Percentiles rank a stretch among this genome's conserved stretches.
phyloP scores from a whole-genome alignment of 2,797 vertebrate species.

The Odontamblyopus rebecca region DNA sequence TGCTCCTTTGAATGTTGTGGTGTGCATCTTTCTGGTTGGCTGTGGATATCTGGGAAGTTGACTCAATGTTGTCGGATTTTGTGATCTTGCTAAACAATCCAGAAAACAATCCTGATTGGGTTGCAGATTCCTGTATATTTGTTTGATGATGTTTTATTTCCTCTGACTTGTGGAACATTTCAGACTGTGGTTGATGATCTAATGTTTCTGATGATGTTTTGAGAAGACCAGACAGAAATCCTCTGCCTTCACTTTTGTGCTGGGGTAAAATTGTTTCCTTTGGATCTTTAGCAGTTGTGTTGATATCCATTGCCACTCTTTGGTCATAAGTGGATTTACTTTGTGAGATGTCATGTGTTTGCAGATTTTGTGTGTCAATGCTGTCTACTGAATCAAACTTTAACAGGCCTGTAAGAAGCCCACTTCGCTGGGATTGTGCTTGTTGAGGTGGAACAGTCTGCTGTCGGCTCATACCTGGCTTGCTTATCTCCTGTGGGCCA shows the following conservation, averaged over 20 bases:
- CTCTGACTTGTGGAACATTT: constrained; percentile 35
- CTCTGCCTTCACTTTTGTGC: constrained; percentile 45
- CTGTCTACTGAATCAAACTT: constrained; percentile 83
- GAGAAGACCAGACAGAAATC: constrained; percentile 78
- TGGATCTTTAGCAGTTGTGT: constrained; percentile 36
- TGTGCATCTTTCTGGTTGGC: constrained; percentile 33
- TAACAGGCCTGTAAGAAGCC: constrained; percentile 71
- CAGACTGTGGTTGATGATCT: constrained; percentile 41
- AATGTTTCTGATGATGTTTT: constrained; percentile 67
- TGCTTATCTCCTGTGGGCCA: constrained; percentile 45
- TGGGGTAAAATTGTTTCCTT: constrained; percentile 43
- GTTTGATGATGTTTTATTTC: constrained; percentile 36
- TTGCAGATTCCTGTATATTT: constrained; percentile 35
- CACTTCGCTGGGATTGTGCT: constrained; percentile 57
- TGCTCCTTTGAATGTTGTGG: constrained; percentile 24
- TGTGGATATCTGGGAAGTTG: constrained; percentile 41
- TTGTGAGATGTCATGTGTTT: constrained; percentile 34
- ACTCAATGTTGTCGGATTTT: constrained; percentile 58
- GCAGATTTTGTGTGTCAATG: constrained; percentile 43
- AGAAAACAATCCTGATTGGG: constrained; percentile 65
- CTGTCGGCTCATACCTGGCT: constrained; percentile 55
- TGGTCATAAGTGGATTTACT: constrained; percentile 54
- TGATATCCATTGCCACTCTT: constrained; percentile 25
- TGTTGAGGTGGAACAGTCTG: constrained; percentile 64
- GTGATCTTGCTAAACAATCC: constrained; percentile 73